These are phyloP conservation scores for Tipula helvola DNA, from an alignment of 2,888 invertebrate genomes.

Conservation along the genomic window DNA sequence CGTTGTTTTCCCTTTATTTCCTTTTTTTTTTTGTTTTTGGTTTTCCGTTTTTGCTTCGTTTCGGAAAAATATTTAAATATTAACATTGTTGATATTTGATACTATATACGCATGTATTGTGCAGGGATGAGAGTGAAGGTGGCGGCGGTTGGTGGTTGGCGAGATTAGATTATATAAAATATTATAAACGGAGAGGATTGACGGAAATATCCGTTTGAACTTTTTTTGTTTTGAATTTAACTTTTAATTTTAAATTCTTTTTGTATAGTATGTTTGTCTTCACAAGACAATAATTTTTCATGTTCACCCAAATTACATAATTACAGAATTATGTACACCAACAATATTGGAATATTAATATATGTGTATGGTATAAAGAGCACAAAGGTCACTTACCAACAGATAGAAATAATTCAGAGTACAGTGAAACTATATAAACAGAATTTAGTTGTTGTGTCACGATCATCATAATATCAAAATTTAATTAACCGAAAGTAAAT, in stretches of 20 bases:
- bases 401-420: background rate
- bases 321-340: background rate
- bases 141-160: background rate
- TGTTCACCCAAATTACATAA: background rate
- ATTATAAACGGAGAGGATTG: background rate
- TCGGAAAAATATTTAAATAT: background rate
- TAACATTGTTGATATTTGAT: background rate
- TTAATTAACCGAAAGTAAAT: background rate
- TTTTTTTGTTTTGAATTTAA: background rate
- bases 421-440: background rate
- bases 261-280: background rate
- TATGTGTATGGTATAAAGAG: background rate
- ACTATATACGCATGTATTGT: background rate
- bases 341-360: background rate
- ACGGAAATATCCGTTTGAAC: background rate
- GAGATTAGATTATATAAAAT: background rate
- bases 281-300: background rate
- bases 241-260: background rate
- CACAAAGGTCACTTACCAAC: background rate
- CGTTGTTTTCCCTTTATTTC: background rate
- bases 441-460: background rate
- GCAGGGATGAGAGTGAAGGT: background rate
- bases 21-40: background rate
- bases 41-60: background rate
- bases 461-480: background rate